These are phyloP conservation scores for Puma concolor DNA, from an alignment of 2,113 vertebrate species.

Conservation along the genomic window DNA sequence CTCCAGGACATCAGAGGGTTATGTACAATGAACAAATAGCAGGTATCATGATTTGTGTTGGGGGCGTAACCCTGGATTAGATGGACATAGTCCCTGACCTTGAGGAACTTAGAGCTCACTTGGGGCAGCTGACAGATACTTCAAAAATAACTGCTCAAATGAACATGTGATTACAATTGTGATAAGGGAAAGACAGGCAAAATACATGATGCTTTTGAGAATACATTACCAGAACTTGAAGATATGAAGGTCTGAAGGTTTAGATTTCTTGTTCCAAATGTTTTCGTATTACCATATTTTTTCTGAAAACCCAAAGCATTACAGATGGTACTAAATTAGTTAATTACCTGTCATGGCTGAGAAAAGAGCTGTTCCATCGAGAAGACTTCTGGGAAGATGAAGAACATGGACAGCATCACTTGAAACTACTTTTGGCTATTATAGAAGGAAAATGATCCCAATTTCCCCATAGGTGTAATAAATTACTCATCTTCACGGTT, in stretches of 20 bases:
- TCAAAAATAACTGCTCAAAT: neutral
- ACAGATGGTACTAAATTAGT: constrained; percentile 71
- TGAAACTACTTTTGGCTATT: neutral
- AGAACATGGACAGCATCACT: neutral
- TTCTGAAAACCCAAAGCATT: constrained; percentile 45
- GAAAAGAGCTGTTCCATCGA: constrained; percentile 67
- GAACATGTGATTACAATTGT: neutral
- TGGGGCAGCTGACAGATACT: neutral
- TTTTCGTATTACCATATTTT: constrained; percentile 57
- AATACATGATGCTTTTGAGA: neutral
- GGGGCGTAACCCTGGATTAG: neutral
- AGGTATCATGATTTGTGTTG: neutral
- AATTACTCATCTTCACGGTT: neutral
- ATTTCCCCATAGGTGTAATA: neutral
- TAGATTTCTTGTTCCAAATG: neutral
- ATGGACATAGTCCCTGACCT: neutral
- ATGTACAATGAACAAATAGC: neutral
- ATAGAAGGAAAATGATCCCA: neutral
- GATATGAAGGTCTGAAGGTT: neutral
- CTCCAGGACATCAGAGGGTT: neutral
- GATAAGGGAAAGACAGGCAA: neutral
- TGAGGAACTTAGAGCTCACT: neutral
- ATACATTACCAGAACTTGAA: neutral
- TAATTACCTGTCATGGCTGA: constrained; percentile 66
- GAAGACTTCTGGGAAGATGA: neutral